phyloP scores from a whole-genome alignment of 2,888 invertebrate genomes.

The Melolontha melolontha region DNA sequence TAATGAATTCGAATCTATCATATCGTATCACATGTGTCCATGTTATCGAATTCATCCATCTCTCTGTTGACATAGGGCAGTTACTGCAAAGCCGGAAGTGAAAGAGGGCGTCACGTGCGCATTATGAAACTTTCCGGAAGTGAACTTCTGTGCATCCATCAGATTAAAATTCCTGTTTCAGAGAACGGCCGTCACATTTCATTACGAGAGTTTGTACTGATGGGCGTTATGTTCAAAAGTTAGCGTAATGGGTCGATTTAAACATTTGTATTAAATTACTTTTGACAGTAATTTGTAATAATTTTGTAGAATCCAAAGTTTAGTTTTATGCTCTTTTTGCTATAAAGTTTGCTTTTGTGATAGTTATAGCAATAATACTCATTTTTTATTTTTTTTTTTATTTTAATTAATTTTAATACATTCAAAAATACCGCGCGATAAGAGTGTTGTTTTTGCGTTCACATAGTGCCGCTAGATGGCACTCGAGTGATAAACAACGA shows the following conservation, averaged over 20 bases:
- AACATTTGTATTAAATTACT: conserved; percentile 2
- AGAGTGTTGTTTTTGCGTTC: too few relatives aligned
- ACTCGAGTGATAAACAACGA: too few relatives aligned
- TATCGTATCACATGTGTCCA: background rate
- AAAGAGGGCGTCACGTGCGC: conserved; percentile 62
- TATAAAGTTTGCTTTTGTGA: too few relatives aligned
- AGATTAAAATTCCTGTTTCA: conserved; percentile 59
- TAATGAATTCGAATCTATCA: conserved; percentile 2
- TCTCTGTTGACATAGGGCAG: conserved; percentile 39
- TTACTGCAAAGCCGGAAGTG: conserved; percentile 56
- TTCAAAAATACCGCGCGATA: too few relatives aligned
- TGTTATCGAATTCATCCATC: conserved; percentile 24
- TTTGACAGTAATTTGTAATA: too few relatives aligned
- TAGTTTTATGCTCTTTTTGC: too few relatives aligned
- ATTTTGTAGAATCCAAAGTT: too few relatives aligned
- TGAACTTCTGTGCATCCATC: conserved; percentile 60
- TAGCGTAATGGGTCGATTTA: conserved; percentile 11
- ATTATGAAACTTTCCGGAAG: conserved; percentile 62
- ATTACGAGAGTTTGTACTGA: conserved; percentile 8
- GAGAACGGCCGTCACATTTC: conserved; percentile 41
- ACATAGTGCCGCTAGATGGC: too few relatives aligned
- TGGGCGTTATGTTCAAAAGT: conserved; percentile 8
- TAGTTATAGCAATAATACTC: too few relatives aligned
- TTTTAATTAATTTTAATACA: too few relatives aligned
- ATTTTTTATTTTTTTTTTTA: too few relatives aligned